phyloP scores from a whole-genome alignment of 1,140 invertebrate genomes.

The Diorhabda carinulata region DNA sequence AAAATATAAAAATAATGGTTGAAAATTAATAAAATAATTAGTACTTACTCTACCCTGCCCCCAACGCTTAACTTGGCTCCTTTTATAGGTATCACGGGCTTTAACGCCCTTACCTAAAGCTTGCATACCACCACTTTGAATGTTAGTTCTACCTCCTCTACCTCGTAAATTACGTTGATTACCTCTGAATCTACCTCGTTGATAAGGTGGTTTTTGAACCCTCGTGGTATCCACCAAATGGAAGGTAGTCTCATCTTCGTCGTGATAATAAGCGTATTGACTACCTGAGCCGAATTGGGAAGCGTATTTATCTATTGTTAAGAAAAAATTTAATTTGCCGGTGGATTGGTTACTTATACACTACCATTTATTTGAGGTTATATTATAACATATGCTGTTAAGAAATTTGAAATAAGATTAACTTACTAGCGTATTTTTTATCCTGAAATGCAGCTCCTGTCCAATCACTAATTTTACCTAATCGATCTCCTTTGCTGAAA shows the following conservation, averaged over 20 bases:
- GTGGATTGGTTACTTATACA: neutral
- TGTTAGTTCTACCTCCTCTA: constrained; percentile 65
- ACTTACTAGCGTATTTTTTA: constrained; percentile 90
- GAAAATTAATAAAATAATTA: neutral
- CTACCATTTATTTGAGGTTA: neutral
- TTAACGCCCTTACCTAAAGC: constrained; percentile 57
- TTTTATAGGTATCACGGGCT: constrained; percentile 56
- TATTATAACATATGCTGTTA: constrained; percentile 11
- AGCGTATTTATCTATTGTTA: constrained; percentile 83
- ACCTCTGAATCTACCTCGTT: constrained; percentile 79
- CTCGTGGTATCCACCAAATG: constrained; percentile 93
- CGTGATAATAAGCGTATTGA: constrained; percentile 96
- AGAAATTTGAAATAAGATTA: neutral
- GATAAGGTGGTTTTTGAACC: constrained; percentile 86
- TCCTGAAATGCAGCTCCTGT: constrained; percentile 92
- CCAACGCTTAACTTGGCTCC: constrained; percentile 75
- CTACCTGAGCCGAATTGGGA: constrained; percentile 92
- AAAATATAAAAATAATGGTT: neutral
- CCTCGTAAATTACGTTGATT: constrained; percentile 78
- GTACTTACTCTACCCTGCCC: constrained; percentile 72
- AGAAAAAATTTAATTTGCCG: neutral
- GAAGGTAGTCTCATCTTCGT: constrained; percentile 98
- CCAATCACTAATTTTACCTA: constrained; percentile 99
- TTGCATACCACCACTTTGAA: constrained; percentile 61
- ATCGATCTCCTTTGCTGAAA: constrained; percentile 93